Percentiles rank a stretch among this genome's conserved stretches.
Conservation (phyloP, 2,113 vertebrate species). For the Hystrix brachyura region DNA sequence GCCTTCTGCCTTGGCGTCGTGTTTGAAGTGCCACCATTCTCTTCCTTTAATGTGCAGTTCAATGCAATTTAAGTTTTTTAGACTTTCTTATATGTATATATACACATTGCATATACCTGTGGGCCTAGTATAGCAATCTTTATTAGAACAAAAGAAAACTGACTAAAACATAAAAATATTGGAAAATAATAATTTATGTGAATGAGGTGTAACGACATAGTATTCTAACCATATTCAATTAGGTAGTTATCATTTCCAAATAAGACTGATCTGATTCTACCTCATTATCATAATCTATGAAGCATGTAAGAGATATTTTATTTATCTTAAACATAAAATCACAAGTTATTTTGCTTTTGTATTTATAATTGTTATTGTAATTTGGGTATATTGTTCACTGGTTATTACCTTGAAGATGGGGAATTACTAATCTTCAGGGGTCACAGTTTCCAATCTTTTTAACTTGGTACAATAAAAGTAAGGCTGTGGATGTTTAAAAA, state of each 20-base stretch:
- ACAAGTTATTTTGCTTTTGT: not conserved
- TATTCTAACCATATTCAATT: constrained; percentile 5
- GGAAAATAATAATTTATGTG: constrained; percentile 28
- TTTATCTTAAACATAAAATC: not conserved
- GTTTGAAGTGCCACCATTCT: not conserved
- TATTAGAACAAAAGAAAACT: constrained; percentile 42
- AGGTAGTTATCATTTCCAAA: not conserved
- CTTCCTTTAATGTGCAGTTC: constrained; percentile 9
- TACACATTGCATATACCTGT: not conserved
- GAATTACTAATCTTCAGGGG: not conserved
- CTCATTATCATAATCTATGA: not conserved
- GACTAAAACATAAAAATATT: constrained; percentile 17
- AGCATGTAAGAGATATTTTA: not conserved
- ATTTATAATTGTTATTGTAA: not conserved
- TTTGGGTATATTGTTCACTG: constrained; percentile 26
- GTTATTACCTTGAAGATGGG: not conserved
- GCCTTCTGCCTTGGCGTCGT: not conserved
- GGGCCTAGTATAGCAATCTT: not conserved
- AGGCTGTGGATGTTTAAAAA: not conserved
- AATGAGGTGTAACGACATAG: constrained; percentile 11
- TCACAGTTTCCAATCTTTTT: constrained; percentile 16
- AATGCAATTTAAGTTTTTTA: not conserved
- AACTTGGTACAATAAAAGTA: constrained; percentile 11
- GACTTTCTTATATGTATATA: constrained; percentile 19
- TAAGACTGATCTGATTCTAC: constrained; percentile 8